Base-by-base conservation (phyloP, 2,113 vertebrate genomes). In the Arvicanthis niloticus region DNA sequence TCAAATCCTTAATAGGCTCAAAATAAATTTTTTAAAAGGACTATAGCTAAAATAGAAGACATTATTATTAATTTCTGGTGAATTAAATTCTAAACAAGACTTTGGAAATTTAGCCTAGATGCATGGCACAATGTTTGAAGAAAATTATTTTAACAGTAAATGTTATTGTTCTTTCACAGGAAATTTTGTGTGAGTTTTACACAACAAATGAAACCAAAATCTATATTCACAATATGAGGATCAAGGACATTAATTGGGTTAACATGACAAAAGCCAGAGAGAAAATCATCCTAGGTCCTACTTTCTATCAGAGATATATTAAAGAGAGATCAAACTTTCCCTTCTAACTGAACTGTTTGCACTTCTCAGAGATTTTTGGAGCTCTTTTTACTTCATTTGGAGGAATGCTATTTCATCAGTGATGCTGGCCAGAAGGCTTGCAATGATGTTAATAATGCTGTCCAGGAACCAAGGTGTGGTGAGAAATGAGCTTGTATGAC, bases 11-110 rank as follows among this genome's bases (percentile, higher is more conserved):
- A 82, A 73, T 73, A 72, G 29, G 60, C 6, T 91, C 88, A 81
- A 51, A 65, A 26, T 65, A 65, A 65, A 65, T 3, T 65, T 65
- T 65, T 26, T 10, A 62, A 62, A 62, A 62, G 1, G 58, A 94
- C 62, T 93, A 82, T 88, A 78, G 58, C 21, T 97, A 97, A 97
- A 96, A 93, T 90, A 95, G 45, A 97, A 93, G 70, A 48, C n/a
- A 97, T 98, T 98, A 98, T 40, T 86, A 89, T 60, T 84, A 90
- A 51, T 98, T 76, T 95, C 91, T 96, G 29, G 62, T 93, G 89
- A 97, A 93, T 95, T 97, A 85, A 72, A 91, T 72, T 77, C 81
- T 12, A 97, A 96, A 96, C 68, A 95, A 90, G 56, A 92, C 96
- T 97, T 91, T 97, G 62, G 93, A 96, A 94, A 78, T 19, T 62